phyloP scores from a whole-genome alignment of 1,140 invertebrate species.

The Drosophila gunungcola region DNA sequence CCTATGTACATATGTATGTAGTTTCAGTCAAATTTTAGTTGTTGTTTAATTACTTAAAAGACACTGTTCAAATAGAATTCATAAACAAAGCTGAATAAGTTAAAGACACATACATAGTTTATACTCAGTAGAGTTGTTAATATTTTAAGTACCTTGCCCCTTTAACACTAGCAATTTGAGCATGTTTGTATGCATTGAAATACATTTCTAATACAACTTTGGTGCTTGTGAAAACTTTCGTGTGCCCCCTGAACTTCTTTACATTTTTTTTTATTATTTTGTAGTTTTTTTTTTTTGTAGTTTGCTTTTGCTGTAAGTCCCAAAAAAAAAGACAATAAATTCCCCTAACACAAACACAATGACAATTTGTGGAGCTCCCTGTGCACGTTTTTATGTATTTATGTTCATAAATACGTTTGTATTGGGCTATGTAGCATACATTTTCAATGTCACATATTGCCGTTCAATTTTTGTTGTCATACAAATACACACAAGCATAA shows the following conservation, averaged over 20 bases:
- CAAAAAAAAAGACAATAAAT: slow-evolving; percentile 1
- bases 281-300: neutral
- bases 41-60: no score
- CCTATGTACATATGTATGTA: no score
- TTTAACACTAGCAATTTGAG: neutral
- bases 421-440: slow-evolving; percentile 41
- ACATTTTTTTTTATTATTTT: neutral
- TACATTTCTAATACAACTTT: slow-evolving; percentile 6
- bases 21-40: no score
- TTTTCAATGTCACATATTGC: slow-evolving; percentile 61
- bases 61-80: no score
- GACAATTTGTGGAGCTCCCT: neutral
- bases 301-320: neutral
- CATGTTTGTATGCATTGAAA: slow-evolving; percentile 1
- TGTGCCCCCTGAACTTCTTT: slow-evolving; percentile 2
- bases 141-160: no score
- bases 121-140: no score
- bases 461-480: slow-evolving; percentile 43
- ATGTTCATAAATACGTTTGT: slow-evolving; percentile 14
- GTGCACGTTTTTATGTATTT: slow-evolving; percentile 5
- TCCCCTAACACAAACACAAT: neutral
- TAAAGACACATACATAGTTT: no score
- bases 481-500: slow-evolving; percentile 1
- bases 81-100: no score
- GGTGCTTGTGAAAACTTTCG: slow-evolving; percentile 11